Conservation (phyloP, 2,113 vertebrate species). For the Telmatochromis bifrenatus region DNA sequence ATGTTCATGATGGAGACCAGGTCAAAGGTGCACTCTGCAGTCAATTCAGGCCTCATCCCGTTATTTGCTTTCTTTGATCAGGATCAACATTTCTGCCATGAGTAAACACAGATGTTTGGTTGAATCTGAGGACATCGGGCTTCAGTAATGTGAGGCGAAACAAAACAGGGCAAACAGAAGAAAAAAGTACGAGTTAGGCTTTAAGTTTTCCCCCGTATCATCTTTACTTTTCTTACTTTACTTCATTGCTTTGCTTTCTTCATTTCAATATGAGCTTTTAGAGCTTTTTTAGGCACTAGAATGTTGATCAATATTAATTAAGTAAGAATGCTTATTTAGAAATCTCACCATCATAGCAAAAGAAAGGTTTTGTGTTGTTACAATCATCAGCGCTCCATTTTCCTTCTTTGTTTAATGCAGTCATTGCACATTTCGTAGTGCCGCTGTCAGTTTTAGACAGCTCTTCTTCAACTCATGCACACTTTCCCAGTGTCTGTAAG, state of each 20-base stretch:
- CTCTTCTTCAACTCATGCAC: background rate
- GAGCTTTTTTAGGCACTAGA: background rate
- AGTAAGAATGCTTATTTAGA: background rate
- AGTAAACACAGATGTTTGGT: background rate
- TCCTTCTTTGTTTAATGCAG: background rate
- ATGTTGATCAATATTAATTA: background rate
- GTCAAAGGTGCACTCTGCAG: slow-evolving; percentile 8
- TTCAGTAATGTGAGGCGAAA: background rate
- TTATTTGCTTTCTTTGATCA: background rate
- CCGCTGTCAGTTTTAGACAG: accelerated
- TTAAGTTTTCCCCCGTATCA: accelerated
- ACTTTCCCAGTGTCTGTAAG: background rate
- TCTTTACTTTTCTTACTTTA: background rate
- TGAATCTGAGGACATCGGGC: background rate
- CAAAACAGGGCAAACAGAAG: background rate
- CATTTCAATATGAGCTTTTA: background rate
- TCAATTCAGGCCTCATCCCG: background rate
- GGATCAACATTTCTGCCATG: background rate
- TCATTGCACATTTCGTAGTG: background rate
- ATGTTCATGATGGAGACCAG: background rate
- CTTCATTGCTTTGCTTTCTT: background rate
- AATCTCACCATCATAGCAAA: background rate
- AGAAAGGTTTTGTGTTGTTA: background rate
- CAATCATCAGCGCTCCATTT: background rate
- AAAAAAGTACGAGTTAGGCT: background rate